Conservation (phyloP, 2,888 invertebrate genomes). For the Glyphotaelius pellucidus region DNA sequence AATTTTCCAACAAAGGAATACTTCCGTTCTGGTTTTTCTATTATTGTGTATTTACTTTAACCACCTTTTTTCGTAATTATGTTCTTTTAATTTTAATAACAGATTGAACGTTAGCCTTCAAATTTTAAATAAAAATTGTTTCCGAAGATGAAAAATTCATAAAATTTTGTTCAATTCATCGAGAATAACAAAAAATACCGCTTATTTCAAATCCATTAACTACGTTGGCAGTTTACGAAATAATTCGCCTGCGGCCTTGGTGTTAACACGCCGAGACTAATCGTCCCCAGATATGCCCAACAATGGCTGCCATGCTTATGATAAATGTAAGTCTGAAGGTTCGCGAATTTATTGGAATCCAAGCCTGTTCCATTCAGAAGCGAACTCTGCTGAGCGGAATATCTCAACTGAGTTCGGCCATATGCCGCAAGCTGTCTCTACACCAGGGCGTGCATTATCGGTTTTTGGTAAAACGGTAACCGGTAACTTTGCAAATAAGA, state of each 20-base stretch:
- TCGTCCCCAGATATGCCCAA: slow-evolving; percentile 15
- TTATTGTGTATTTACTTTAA: no score
- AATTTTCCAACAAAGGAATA: no score
- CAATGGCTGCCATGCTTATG: slow-evolving; percentile 14
- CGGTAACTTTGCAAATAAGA: background rate
- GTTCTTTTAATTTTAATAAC: no score
- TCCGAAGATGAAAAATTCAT: background rate
- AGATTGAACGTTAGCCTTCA: no score
- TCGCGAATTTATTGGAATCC: slow-evolving; percentile 22
- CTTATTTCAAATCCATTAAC: background rate
- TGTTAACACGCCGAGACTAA: slow-evolving; percentile 8
- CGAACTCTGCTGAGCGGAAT: background rate
- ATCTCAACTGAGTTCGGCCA: background rate
- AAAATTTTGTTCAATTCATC: background rate
- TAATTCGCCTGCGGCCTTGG: background rate
- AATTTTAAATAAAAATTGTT: background rate
- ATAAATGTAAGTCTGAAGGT: slow-evolving; percentile 23
- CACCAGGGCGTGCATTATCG: background rate
- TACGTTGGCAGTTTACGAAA: background rate
- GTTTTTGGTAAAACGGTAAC: background rate
- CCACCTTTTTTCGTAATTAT: no score
- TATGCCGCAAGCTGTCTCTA: background rate
- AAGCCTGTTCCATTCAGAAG: background rate
- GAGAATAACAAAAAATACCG: background rate
- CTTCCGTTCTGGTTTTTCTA: no score